These are phyloP conservation scores for Aix galericulata DNA, from an alignment of 2,113 vertebrate species.

Conservation along the genomic window DNA sequence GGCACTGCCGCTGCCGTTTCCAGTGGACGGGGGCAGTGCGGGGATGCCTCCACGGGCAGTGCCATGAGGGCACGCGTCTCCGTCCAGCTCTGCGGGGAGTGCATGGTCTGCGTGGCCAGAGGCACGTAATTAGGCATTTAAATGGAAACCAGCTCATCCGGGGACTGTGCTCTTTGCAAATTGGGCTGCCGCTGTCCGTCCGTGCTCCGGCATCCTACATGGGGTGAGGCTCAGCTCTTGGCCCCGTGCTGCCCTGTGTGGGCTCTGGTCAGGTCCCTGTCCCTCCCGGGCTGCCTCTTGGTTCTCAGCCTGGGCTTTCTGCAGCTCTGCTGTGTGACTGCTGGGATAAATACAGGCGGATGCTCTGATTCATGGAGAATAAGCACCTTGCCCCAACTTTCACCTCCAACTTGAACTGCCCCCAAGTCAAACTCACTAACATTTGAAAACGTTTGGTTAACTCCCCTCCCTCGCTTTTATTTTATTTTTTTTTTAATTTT, in stretches of 20 bases:
- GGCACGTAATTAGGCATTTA: not conserved
- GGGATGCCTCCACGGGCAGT: rapidly evolving
- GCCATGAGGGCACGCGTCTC: rapidly evolving
- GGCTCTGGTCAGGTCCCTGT: not conserved
- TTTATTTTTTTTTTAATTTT: not conserved
- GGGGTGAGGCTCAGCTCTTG: not conserved
- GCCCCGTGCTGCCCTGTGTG: not conserved
- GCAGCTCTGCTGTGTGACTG: rapidly evolving
- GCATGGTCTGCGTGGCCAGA: not conserved
- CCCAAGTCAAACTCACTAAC: constrained; percentile 23
- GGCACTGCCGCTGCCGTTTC: not conserved
- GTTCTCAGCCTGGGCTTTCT: not conserved
- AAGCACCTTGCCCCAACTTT: constrained; percentile 1
- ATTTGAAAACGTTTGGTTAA: not conserved
- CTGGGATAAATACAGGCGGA: not conserved
- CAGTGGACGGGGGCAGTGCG: rapidly evolving
- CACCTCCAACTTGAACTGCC: constrained; percentile 22
- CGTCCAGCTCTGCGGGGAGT: not conserved
- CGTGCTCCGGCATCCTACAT: rapidly evolving
- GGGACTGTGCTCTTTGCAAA: not conserved
- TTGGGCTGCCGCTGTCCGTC: not conserved
- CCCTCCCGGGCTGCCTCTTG: not conserved
- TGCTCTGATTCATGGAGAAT: not conserved
- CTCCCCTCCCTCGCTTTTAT: not conserved
- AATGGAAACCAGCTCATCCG: not conserved